These are phyloP conservation scores for Drosophila obscura DNA, from an alignment of 1,140 invertebrate genomes.

Conservation along the genomic window DNA sequence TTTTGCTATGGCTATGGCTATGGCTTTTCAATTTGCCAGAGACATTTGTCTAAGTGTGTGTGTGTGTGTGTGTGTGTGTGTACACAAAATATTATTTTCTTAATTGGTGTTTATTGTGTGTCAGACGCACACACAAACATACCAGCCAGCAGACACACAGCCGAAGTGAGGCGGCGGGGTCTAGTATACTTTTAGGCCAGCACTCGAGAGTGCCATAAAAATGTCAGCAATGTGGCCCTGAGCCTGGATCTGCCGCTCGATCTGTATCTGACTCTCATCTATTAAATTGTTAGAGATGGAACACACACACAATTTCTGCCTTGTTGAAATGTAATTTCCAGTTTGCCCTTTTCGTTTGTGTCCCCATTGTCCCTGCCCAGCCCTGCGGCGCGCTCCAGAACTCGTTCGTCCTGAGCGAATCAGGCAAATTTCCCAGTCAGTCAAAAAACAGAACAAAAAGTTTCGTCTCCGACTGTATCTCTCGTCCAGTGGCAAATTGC, in stretches of 20 bases:
- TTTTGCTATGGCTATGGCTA: constrained; percentile 42
- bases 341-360: constrained; percentile 33
- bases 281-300: constrained; percentile 53
- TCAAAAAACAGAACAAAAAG: constrained; percentile 6
- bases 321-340: constrained; percentile 74
- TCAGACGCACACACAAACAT: constrained; percentile 55
- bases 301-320: constrained; percentile 34
- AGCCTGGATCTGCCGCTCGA: background rate
- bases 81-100: constrained; percentile 82
- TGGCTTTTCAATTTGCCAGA: constrained; percentile 75
- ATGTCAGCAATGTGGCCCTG: constrained; percentile 60
- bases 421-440: background rate
- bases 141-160: constrained; percentile 12
- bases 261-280: constrained; percentile 35
- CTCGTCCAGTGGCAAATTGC: constrained; percentile 66
- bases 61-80: constrained; percentile 37
- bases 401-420: background rate
- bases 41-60: constrained; percentile 41
- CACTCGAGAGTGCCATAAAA: constrained; percentile 73
- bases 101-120: constrained; percentile 82
- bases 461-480: constrained; percentile 22
- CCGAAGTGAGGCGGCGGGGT: background rate
- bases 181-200: constrained; percentile 31
- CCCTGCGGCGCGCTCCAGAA: background rate
- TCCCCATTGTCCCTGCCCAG: background rate